phyloP scores from a whole-genome alignment of 2,113 vertebrate species.

The Oplegnathus fasciatus region DNA sequence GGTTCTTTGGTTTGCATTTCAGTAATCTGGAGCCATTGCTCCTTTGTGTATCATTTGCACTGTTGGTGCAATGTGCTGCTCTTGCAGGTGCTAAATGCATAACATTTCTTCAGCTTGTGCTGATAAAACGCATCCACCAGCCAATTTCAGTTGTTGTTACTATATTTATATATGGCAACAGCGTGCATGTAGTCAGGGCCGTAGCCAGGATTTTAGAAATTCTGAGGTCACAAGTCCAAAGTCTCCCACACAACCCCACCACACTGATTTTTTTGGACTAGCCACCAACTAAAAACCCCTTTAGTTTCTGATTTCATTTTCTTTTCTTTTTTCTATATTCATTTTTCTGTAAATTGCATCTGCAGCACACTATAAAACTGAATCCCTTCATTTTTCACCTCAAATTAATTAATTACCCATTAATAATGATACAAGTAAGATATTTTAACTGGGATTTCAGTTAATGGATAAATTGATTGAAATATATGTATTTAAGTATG shows the following conservation, averaged over 20 bases:
- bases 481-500: background rate
- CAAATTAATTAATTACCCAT: background rate
- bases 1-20: background rate
- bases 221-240: background rate
- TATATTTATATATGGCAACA: background rate
- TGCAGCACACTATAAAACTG: background rate
- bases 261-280: no score
- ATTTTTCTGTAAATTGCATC: background rate
- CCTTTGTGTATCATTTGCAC: slow-evolving; percentile 7
- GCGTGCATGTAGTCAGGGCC: background rate
- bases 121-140: background rate
- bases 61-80: slow-evolving; percentile 1
- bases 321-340: background rate
- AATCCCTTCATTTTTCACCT: background rate
- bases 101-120: background rate
- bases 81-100: background rate
- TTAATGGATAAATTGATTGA: background rate
- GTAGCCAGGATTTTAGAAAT: background rate
- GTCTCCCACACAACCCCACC: background rate
- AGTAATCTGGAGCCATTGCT: slow-evolving; percentile 12
- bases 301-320: background rate
- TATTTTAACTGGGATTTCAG: background rate
- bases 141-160: background rate
- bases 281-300: no score
- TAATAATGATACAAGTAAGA: background rate